Evolutionary conservation across 2,113 vertebrate species (phyloP), one percentile per base, ranked within the genome.

Genomic region (Synchiropus splendidus): DNA sequence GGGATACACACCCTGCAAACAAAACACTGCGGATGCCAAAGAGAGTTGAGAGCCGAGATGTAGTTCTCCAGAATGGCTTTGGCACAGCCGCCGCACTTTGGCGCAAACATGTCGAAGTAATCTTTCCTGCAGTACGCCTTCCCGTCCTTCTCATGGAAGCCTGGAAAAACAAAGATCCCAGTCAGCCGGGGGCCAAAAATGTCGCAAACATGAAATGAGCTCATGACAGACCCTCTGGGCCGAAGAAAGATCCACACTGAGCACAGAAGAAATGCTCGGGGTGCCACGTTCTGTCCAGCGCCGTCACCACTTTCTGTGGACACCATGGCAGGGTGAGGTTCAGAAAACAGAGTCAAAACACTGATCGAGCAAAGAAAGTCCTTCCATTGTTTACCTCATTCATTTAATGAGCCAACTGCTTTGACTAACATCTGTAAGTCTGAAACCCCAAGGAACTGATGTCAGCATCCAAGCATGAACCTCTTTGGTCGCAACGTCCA

Each of bases 191-290:
- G 8, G 4, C 21, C 21, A 4, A 27, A 27, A 4, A 27, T 35
- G 6, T 4, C 8, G n/a, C 34, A 35, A 35, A 35, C 12, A 12
- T 6, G n/a, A 12, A 6, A n/a, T 2, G 2, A n/a, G 9, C 12
- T 31, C n/a, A n/a, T n/a, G n/a, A n/a, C n/a, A n/a, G n/a, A 82
- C 66, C 95, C 77, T 99, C 95, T 1, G 92, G 90, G 33, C 94
- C 94, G 2, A 99, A 99, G 81, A 98, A 97, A 43, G 92, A 90
- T 33, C 95, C 95, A 52, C 95, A 99, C 67, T 98, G 94, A 18
- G 93, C 95, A 43, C 95, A 99, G 83, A 99, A 98, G 65, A 98
- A 99, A 61, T 99, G 95, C 59, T 99, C 95, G 0, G 95, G 95
- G 48, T 99, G 95, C 95, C 95, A 99, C 12, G 95, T 99, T 62